Percentiles rank a stretch among this genome's conserved stretches.
phyloP scores from a whole-genome alignment of 2,113 vertebrate species.

The Bambusicola thoracicus region DNA sequence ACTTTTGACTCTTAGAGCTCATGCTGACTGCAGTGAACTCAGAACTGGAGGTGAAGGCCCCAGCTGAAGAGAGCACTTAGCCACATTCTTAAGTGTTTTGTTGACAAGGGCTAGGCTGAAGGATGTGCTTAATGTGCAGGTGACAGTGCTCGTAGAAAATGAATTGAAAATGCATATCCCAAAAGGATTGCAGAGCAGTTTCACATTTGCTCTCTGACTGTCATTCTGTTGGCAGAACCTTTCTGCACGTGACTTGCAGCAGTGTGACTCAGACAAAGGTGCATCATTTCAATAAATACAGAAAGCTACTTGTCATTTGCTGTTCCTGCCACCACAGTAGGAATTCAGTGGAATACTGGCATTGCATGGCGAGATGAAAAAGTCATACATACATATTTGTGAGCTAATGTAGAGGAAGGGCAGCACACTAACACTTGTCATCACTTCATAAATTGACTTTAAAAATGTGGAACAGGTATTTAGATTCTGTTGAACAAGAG shows the following conservation, averaged over 20 bases:
- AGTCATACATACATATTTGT: neutral
- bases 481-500: neutral
- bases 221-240: neutral
- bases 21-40: neutral
- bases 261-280: accelerated
- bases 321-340: neutral
- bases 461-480: neutral
- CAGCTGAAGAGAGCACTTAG: constrained; percentile 41
- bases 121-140: constrained; percentile 64
- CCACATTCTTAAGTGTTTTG: constrained; percentile 47
- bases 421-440: neutral
- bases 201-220: neutral
- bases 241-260: neutral
- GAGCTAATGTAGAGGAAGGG: neutral
- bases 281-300: neutral
- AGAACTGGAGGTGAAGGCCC: constrained; percentile 2
- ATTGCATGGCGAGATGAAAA: neutral
- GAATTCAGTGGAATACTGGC: constrained; percentile 23
- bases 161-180: constrained; percentile 8
- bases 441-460: neutral
- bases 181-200: neutral
- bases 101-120: constrained; percentile 40
- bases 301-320: neutral
- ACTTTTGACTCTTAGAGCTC: constrained; percentile 17
- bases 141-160: constrained; percentile 30